A percentile compares a stretch with the other conserved stretches of the same genome.
These are phyloP conservation scores for Mylabris sibirica DNA, from an alignment of 2,888 invertebrate species.

Conservation along the genomic window DNA sequence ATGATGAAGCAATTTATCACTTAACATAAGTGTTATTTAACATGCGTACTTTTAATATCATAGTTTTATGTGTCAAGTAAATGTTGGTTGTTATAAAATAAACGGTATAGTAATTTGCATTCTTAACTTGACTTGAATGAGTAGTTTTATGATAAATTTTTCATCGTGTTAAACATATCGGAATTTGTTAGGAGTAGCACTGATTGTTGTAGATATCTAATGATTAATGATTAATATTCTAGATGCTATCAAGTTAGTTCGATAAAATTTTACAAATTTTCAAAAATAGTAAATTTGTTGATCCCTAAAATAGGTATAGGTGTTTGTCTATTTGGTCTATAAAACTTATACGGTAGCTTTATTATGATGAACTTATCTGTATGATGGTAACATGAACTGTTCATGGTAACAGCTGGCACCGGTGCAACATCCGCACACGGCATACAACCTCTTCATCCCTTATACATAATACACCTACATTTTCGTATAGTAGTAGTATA, in stretches of 20 bases:
- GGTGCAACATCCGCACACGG: constrained; percentile 46
- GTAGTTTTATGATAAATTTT: no score
- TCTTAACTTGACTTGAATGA: background rate
- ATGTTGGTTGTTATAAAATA: constrained; percentile 14
- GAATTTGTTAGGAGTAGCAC: background rate
- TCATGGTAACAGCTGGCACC: constrained; percentile 43
- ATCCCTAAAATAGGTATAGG: background rate
- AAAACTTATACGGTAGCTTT: constrained; percentile 9
- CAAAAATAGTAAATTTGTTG: background rate
- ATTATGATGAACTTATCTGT: constrained; percentile 13
- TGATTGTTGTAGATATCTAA: background rate
- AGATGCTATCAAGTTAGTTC: background rate
- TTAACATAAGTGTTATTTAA: constrained; percentile 20
- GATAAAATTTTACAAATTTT: background rate
- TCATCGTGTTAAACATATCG: background rate
- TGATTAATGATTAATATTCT: background rate
- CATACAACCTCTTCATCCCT: constrained; percentile 39
- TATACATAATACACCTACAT: constrained; percentile 32
- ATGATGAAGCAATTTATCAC: constrained; percentile 22
- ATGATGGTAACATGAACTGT: constrained; percentile 43
- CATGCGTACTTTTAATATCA: constrained; percentile 4
- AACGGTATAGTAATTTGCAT: constrained; percentile 15
- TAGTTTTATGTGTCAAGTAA: constrained; percentile 18
- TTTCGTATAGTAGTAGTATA: constrained; percentile 19
- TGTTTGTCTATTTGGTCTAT: background rate